These are phyloP conservation scores for Pseudopodoces humilis DNA, from an alignment of 2,113 vertebrate genomes.

Conservation along the genomic window DNA sequence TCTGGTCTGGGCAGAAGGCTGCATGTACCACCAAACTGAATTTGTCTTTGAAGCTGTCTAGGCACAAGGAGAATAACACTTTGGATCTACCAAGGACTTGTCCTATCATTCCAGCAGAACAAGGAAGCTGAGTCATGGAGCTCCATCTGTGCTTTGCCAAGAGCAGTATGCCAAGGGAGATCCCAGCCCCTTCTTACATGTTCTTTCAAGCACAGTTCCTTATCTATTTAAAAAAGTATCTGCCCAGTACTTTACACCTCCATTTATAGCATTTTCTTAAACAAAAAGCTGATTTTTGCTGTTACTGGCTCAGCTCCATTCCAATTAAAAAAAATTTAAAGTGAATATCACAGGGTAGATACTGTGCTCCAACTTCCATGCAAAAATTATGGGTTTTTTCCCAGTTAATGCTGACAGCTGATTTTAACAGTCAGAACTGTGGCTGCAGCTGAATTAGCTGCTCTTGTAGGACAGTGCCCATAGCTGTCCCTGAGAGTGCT, in stretches of 20 bases:
- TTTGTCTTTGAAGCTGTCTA: background rate
- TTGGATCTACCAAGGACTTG: background rate
- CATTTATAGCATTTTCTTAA: background rate
- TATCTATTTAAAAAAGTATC: background rate
- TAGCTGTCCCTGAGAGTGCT: background rate
- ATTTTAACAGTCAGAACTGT: background rate
- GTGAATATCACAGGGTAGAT: background rate
- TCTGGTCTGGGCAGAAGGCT: background rate
- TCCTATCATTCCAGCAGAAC: background rate
- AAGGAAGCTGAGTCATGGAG: slow-evolving; percentile 6
- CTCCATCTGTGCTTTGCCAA: background rate
- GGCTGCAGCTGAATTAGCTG: background rate
- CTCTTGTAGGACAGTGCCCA: background rate
- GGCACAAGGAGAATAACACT: background rate
- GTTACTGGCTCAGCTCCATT: background rate
- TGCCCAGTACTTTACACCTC: background rate
- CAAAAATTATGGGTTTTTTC: background rate
- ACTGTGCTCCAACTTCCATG: background rate
- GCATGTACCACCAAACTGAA: background rate
- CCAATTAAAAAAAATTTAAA: background rate
- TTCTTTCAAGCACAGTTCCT: background rate
- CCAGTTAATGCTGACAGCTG: background rate
- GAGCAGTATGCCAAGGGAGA: background rate
- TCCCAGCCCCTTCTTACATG: background rate
- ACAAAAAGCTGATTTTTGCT: background rate